Evolutionary conservation across 2,888 invertebrate species (phyloP), one percentile per base, ranked within the genome.

Genomic region (Agrochola lychnidis): DNA sequence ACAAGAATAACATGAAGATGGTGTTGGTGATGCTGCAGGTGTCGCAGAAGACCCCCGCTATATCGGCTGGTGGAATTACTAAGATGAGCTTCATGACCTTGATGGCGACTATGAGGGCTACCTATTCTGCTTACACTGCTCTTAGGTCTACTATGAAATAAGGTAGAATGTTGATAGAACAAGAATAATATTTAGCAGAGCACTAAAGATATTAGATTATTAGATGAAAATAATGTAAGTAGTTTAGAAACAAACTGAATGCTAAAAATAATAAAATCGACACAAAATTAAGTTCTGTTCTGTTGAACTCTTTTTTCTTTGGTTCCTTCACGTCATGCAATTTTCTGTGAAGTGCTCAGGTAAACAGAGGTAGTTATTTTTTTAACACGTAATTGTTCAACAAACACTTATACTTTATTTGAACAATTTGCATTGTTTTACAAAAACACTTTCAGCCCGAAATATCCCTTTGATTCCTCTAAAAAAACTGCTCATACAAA

Each of bases 81-180:
- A 83, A 78, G n/a, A 85, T 95, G 61, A 92, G 87, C 69, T 94
- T 92, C 56, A 82, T 64, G 1, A 92, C 91, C 30, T 78, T 95
- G 9, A 93, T 94, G 93, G 84, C 89, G 0, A 87, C 94, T 0
- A 80, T 91, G 9, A 93, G 86, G 66, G 90, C 89, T 0, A 90
- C 93, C 12, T 95, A 94, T 81, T 94, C 95, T 0, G 89, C 92
- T 14, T 95, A 94, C 56, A 93, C 93, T 3, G 89, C 94, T 40
- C 79, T 95, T 42, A 90, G 91, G 16, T 91, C 94, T 22, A 88
- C 89, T 4, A 79, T 93, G 22, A 22, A 83, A 4, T 63, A 48
- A 57, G n/a, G 14, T 25, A 25, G 36, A 25, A 22, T 4, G 5
- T 19, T 57, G 1, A 42, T 16, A 12, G 25, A 4, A 16, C 40